Conservation (phyloP, 1,140 invertebrate genomes). For the Yoshiicerus persimilis region DNA sequence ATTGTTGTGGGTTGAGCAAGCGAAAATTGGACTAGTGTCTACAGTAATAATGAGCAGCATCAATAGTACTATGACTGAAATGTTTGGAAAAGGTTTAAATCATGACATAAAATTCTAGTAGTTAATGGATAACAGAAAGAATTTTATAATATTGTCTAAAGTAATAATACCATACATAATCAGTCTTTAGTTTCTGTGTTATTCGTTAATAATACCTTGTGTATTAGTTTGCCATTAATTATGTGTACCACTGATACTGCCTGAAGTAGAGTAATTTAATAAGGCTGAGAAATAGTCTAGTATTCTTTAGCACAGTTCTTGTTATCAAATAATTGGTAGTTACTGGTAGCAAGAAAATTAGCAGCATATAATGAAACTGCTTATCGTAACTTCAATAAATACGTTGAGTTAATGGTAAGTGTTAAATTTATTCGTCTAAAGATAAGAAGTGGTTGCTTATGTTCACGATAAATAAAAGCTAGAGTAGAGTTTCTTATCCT, state of each 20-base stretch:
- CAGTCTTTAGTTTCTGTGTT: no score
- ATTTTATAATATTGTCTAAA: neutral
- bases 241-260: no score
- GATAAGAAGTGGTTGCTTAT: neutral
- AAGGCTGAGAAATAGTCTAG: neutral
- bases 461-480: neutral
- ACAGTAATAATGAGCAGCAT: neutral
- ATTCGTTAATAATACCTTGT: neutral
- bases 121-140: neutral
- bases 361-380: neutral
- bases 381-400: neutral
- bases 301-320: neutral
- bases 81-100: no score
- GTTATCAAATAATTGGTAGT: neutral
- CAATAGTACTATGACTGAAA: no score
- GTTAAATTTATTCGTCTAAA: neutral
- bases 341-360: no score
- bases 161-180: neutral
- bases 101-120: neutral
- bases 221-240: neutral
- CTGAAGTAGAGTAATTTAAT: neutral
- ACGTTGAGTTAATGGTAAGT: neutral
- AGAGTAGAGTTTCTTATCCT: neutral
- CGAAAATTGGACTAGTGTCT: no score
- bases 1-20: no score